A percentile compares a stretch with the other conserved stretches of the same genome.
Evolutionary conservation across 2,113 vertebrate species (phyloP).

Genomic region (Amazona vittata): DNA sequence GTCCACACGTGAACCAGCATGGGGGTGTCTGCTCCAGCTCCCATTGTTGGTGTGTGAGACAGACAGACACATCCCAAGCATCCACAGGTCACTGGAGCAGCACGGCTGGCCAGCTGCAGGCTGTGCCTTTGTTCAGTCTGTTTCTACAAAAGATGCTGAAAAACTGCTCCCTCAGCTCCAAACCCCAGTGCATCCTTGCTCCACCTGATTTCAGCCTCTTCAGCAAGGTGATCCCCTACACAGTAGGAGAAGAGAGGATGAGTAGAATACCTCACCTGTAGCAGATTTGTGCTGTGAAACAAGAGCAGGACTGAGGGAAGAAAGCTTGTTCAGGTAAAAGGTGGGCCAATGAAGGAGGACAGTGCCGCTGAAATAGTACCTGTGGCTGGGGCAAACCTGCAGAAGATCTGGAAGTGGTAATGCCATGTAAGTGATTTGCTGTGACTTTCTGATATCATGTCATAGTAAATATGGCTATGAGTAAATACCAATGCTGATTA

Average conservation of each 20-base stretch:
- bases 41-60: accelerated
- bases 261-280: background rate
- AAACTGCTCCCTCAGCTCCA: background rate
- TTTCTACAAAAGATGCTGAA: background rate
- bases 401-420: background rate
- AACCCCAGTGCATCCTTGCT: background rate
- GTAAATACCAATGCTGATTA: background rate
- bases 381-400: background rate
- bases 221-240: background rate
- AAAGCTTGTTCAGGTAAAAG: background rate
- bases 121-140: background rate
- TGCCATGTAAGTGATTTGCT: accelerated
- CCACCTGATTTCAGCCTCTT: background rate
- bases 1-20: background rate
- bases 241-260: background rate
- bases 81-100: background rate
- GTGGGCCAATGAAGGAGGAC: background rate
- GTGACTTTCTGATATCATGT: background rate
- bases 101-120: background rate
- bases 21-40: background rate
- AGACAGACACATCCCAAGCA: background rate
- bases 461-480: background rate
- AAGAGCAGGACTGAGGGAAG: background rate
- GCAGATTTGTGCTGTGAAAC: background rate
- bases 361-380: background rate